These are phyloP conservation scores for Hemibagrus wyckioides DNA, from an alignment of 2,113 vertebrate genomes.

Conservation along the genomic window DNA sequence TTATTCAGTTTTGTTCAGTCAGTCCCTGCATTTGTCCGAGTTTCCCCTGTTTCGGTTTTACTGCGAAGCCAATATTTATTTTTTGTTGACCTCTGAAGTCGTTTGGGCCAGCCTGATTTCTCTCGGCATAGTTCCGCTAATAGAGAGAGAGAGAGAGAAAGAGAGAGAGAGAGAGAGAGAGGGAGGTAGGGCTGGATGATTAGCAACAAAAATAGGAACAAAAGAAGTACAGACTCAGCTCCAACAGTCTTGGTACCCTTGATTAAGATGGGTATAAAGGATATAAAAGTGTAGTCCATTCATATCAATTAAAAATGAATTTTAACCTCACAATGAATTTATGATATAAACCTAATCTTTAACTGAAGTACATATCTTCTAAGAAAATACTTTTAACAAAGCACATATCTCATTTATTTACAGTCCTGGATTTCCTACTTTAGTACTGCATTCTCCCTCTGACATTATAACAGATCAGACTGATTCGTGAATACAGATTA, in stretches of 20 bases:
- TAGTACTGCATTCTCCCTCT: neutral
- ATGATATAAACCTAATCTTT: neutral
- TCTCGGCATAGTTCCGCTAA: constrained; percentile 76
- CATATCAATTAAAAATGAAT: neutral
- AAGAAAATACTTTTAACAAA: neutral
- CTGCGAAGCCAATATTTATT: constrained; percentile 64
- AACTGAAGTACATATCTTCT: neutral
- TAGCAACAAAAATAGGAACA: neutral
- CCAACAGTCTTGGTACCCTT: neutral
- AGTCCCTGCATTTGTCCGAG: constrained; percentile 56
- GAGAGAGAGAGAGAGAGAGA: neutral
- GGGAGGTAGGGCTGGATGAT: neutral
- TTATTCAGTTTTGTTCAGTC: constrained; percentile 6
- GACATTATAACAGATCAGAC: neutral
- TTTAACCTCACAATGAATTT: neutral
- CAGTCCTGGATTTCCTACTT: neutral
- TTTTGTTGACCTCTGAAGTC: constrained; percentile 67
- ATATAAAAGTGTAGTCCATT: neutral
- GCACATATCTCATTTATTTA: neutral
- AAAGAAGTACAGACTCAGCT: neutral
- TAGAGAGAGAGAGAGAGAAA: neutral
- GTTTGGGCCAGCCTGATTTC: constrained; percentile 75
- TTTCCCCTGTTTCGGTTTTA: constrained; percentile 68
- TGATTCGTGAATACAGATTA: neutral
- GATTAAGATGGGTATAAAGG: neutral